Evolutionary conservation across 2,888 invertebrate genomes (phyloP).

Genomic region (Xestia rhomboidea): DNA sequence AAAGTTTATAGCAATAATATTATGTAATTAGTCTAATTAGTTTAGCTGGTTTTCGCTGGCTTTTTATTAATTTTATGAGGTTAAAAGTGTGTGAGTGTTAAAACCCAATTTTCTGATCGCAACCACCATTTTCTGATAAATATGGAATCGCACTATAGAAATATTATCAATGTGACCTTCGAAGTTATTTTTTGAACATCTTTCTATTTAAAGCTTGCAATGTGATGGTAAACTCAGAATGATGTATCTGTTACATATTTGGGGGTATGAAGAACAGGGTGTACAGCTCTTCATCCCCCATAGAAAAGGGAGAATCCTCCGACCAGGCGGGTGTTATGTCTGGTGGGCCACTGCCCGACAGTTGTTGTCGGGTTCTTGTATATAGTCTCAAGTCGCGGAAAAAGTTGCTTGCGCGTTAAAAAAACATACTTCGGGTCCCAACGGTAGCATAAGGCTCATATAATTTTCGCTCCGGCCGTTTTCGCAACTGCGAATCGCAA

Average conservation of each 20-base stretch:
- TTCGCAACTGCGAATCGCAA: no score
- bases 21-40: neutral
- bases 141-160: neutral
- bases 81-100: neutral
- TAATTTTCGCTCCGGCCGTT: no score
- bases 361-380: no score
- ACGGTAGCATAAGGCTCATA: no score
- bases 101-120: neutral
- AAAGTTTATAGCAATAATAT: neutral
- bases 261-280: no score
- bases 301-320: no score
- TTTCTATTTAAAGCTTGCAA: slow-evolving; percentile 7
- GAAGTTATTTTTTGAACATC: slow-evolving; percentile 2
- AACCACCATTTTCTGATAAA: neutral
- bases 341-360: no score
- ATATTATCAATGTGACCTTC: neutral
- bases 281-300: no score
- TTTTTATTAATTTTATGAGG: neutral
- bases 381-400: no score
- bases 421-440: no score
- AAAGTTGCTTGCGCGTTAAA: no score
- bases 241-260: neutral
- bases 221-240: neutral
- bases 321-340: no score
- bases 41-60: neutral